A percentile compares a stretch with the other conserved stretches of the same genome.
phyloP scores from a whole-genome alignment of 2,888 invertebrate species.

The Notocelia uddmanniana region DNA sequence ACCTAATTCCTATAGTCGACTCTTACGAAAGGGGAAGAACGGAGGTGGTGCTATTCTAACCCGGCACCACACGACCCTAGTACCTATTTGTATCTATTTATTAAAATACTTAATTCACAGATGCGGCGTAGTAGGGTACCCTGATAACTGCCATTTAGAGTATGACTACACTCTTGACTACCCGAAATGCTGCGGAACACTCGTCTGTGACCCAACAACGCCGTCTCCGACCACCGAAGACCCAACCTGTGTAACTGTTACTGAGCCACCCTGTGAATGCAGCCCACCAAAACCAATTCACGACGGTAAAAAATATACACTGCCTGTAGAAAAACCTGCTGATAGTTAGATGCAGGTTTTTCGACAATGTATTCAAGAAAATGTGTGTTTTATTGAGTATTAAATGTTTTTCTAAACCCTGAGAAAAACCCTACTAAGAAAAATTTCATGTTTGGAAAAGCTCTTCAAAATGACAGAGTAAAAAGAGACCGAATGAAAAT shows the following conservation, averaged over 20 bases:
- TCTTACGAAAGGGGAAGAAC: no score
- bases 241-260: background rate
- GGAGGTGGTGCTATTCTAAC: no score
- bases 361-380: no score
- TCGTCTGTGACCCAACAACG: background rate
- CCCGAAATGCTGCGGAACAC: conserved; percentile 9
- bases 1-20: no score
- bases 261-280: background rate
- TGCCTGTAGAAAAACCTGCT: background rate
- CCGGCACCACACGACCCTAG: no score
- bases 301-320: background rate
- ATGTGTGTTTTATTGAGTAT: no score
- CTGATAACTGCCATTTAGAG: background rate
- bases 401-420: no score
- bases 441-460: no score
- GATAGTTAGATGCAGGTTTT: background rate
- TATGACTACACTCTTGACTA: conserved; percentile 19
- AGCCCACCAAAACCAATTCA: background rate
- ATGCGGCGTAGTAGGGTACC: background rate
- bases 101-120: background rate
- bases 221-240: background rate
- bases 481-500: no score
- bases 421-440: no score
- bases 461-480: no score
- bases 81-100: no score